phyloP scores from a whole-genome alignment of 2,113 vertebrate species.

The Oreochromis niloticus region DNA sequence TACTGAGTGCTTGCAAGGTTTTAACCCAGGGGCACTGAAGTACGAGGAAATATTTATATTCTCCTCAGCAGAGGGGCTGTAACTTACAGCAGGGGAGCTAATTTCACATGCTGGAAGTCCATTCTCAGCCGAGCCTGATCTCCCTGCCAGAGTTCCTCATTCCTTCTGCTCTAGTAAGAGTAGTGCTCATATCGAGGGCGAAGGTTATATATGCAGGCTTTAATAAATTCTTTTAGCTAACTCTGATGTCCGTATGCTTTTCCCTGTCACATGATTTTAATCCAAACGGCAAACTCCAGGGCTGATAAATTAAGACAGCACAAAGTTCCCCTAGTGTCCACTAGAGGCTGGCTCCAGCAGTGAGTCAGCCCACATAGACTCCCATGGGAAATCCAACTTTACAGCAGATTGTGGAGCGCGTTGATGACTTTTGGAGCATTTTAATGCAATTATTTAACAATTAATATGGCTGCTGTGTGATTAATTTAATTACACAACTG shows the following conservation, averaged over 20 bases:
- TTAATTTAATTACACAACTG: background rate
- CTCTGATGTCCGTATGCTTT: background rate
- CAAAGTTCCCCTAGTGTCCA: background rate
- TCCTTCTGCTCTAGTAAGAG: background rate
- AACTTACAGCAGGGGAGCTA: conserved; percentile 40
- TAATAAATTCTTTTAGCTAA: background rate
- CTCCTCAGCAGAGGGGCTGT: conserved; percentile 36
- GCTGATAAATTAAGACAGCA: background rate
- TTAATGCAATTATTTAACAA: too few relatives aligned
- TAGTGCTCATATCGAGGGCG: background rate
- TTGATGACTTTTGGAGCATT: background rate
- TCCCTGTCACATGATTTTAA: conserved; percentile 6
- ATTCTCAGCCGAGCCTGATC: background rate
- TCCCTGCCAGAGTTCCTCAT: conserved; percentile 3
- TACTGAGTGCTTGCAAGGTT: conserved; percentile 10
- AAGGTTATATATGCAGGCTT: background rate
- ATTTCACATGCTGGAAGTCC: conserved; percentile 48
- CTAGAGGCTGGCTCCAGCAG: background rate
- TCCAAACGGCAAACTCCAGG: background rate
- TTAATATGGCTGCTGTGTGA: background rate
- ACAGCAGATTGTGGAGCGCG: background rate
- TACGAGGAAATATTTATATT: conserved; percentile 49
- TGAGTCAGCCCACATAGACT: background rate
- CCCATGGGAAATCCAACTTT: background rate
- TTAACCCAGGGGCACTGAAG: conserved; percentile 28